Evolutionary conservation across 2,888 invertebrate species (phyloP), one percentile per base, ranked within the genome.

Genomic region (Ypsolopha sequella): DNA sequence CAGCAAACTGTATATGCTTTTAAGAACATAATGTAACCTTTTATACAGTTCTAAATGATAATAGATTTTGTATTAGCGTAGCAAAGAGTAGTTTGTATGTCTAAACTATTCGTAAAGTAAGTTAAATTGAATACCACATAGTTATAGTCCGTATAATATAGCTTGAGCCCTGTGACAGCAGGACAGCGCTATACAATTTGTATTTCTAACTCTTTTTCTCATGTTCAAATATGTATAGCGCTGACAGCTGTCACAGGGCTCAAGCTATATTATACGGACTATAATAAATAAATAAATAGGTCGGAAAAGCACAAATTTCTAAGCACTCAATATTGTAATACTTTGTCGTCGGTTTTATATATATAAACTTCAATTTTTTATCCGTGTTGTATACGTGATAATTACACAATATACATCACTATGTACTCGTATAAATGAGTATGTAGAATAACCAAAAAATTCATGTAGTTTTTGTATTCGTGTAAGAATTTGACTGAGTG

Each of bases 251-350:
- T n/a, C n/a, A n/a, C n/a, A n/a, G n/a, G n/a, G n/a, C n/a, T n/a
- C n/a, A n/a, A n/a, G n/a, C n/a, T n/a, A n/a, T n/a, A n/a, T n/a
- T n/a, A n/a, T n/a, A n/a, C n/a, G n/a, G n/a, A n/a, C n/a, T n/a
- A n/a, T n/a, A n/a, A n/a, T n/a, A n/a, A n/a, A n/a, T n/a, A n/a
- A n/a, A n/a, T 11, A 60, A 59, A 64, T 72, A 71, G 65, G 62
- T 53, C 60, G 24, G 4, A 64, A 44, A 70, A 67, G 82, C 82
- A 84, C 82, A 82, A 81, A 81, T 68, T 73, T 71, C 69, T 68
- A 65, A 60, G 70, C 73, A 73, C 69, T 66, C 24, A 24, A 2
- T 76, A 70, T 70, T 73, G 68, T 70, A 62, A 11, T 73, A 70
- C 24, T 24, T 24, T 4, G 24, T 67, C 66, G 71, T 73, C 66